These are phyloP conservation scores for Neopipo cinnamomea DNA, from an alignment of 2,113 vertebrate species.

Conservation along the genomic window DNA sequence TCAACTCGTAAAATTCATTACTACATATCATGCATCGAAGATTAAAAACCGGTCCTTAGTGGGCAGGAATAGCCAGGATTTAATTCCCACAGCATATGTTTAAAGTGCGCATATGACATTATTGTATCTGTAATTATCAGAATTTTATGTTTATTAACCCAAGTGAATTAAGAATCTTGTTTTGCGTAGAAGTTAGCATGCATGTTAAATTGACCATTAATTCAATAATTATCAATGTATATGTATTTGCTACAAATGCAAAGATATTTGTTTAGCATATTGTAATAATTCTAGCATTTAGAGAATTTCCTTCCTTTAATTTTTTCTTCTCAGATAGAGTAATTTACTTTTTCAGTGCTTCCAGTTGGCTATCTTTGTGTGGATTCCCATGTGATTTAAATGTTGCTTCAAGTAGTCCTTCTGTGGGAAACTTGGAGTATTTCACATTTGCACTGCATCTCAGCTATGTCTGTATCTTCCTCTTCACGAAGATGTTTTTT, in stretches of 20 bases:
- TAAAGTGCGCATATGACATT: constrained; percentile 66
- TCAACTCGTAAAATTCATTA: constrained; percentile 73
- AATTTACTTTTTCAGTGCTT: not conserved
- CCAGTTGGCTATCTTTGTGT: not conserved
- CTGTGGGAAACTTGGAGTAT: not conserved
- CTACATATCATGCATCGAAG: constrained; percentile 69
- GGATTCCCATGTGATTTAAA: not conserved
- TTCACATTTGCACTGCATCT: not conserved
- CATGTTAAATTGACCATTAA: constrained; percentile 60
- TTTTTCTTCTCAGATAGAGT: not conserved
- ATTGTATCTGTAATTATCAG: constrained; percentile 73
- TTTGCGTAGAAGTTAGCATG: constrained; percentile 55
- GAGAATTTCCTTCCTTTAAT: not conserved
- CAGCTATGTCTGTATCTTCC: not conserved
- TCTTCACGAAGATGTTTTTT: not conserved
- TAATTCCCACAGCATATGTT: constrained; percentile 71
- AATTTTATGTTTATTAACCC: constrained; percentile 71
- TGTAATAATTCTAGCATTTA: not conserved
- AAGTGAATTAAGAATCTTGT: constrained; percentile 68
- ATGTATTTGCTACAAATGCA: not conserved
- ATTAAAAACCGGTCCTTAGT: constrained; percentile 70
- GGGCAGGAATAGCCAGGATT: constrained; percentile 65
- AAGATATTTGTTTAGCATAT: constrained; percentile 9
- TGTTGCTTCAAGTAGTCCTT: not conserved
- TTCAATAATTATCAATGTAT: constrained; percentile 36